A percentile compares a stretch with the other conserved stretches of the same genome.
These are phyloP conservation scores for Aphelenchoides fujianensis DNA, from an alignment of 1,140 invertebrate species.

Conservation along the genomic window DNA sequence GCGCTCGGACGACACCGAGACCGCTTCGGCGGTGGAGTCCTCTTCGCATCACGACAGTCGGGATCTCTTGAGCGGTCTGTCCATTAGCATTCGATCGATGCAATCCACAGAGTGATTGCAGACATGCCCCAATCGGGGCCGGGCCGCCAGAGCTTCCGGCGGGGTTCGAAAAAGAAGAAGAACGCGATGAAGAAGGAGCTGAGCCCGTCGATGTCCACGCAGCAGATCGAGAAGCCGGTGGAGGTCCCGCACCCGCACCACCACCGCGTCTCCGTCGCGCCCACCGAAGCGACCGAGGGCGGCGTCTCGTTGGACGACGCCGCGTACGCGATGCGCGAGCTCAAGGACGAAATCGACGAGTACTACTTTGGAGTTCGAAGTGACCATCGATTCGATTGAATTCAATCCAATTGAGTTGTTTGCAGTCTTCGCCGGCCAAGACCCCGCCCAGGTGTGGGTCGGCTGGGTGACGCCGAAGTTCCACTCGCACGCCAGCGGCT, in stretches of 20 bases:
- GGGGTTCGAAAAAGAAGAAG: constrained; percentile 50
- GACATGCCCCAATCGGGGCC: constrained; percentile 60
- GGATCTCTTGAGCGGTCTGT: constrained; percentile 23
- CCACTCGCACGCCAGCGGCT: constrained; percentile 62
- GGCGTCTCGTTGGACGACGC: constrained; percentile 41
- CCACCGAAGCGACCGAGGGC: constrained; percentile 63
- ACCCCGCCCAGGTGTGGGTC: constrained; percentile 91
- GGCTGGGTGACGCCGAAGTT: constrained; percentile 99
- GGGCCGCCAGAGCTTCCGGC: constrained; percentile 48
- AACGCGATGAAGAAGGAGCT: constrained; percentile 76
- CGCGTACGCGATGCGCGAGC: constrained; percentile 66
- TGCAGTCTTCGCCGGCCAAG: constrained; percentile 77
- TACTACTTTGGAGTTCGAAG: constrained; percentile 84
- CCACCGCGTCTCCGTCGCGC: constrained; percentile 60
- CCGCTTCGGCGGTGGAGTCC: constrained; percentile 18
- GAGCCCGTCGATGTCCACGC: constrained; percentile 80
- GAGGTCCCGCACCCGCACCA: background rate
- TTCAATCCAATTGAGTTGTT: constrained; percentile 48
- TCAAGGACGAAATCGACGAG: constrained; percentile 75
- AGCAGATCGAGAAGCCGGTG: constrained; percentile 65
- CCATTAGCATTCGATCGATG: constrained; percentile 9
- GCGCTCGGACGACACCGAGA: constrained; percentile 25
- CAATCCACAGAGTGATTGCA: constrained; percentile 13
- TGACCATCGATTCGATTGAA: constrained; percentile 44
- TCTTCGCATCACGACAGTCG: constrained; percentile 18